Conservation (phyloP, 1,140 invertebrate genomes). For the Vanessa tameamea region DNA sequence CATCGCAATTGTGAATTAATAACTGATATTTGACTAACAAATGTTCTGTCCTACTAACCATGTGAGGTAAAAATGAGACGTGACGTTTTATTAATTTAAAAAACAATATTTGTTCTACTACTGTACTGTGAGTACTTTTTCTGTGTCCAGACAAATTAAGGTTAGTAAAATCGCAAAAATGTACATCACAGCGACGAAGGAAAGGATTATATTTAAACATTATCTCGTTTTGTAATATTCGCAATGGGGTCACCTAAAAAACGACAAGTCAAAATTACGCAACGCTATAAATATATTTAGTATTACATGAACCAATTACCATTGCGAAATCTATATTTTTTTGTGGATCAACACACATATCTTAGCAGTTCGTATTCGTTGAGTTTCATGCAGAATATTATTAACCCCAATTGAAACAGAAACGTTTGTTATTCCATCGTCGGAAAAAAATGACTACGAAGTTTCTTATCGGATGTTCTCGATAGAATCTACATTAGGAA, state of each 20-base stretch:
- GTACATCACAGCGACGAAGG: constrained; percentile 21
- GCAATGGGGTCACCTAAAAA: constrained; percentile 44
- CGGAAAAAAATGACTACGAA: too few species aligned
- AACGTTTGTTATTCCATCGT: too few species aligned
- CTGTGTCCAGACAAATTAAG: constrained; percentile 17
- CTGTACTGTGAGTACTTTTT: too few species aligned
- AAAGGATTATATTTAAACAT: constrained; percentile 28
- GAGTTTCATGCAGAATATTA: too few species aligned
- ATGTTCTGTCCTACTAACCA: too few species aligned
- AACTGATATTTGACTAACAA: too few species aligned
- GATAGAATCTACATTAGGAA: too few species aligned
- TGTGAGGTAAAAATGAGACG: too few species aligned
- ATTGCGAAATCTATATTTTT: neutral
- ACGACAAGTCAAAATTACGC: constrained; percentile 32
- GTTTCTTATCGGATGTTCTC: too few species aligned
- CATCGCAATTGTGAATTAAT: too few species aligned
- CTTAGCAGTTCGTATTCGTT: too few species aligned
- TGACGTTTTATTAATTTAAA: neutral
- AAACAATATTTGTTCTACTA: neutral
- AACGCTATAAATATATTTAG: constrained; percentile 13
- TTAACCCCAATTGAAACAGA: too few species aligned
- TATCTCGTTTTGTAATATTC: constrained; percentile 35
- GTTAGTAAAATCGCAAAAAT: constrained; percentile 25
- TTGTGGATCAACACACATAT: neutral
- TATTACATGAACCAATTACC: neutral